phyloP scores from a whole-genome alignment of 1,140 invertebrate genomes.

The Drosophila arizonae region DNA sequence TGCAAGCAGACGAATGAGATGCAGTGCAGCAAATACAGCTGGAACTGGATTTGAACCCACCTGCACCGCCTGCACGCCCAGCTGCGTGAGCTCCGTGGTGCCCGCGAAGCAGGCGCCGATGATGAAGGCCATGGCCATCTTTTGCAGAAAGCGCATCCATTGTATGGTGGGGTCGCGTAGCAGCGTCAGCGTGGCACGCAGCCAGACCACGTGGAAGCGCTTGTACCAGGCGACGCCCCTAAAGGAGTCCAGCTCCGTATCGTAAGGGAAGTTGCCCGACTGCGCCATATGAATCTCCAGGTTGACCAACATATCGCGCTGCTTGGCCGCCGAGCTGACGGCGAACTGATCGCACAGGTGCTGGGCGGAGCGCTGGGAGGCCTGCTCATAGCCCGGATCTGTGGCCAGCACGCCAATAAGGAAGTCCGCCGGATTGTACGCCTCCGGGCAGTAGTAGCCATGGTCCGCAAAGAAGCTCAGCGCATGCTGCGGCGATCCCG shows the following conservation, averaged over 20 bases:
- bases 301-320: conserved; percentile 88
- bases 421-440: conserved; percentile 97
- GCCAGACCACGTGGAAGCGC: conserved; percentile 88
- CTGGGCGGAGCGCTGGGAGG: conserved; percentile 86
- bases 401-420: conserved; percentile 93
- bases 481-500: conserved; percentile 89
- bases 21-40: not conserved
- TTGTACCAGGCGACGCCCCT: conserved; percentile 85
- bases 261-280: conserved; percentile 81
- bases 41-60: not conserved
- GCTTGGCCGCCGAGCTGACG: conserved; percentile 89
- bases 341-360: conserved; percentile 90
- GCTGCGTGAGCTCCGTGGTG: conserved; percentile 87
- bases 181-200: conserved; percentile 87
- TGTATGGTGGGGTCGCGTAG: conserved; percentile 89
- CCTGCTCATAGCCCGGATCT: conserved; percentile 89
- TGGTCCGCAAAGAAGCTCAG: conserved; percentile 91
- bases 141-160: conserved; percentile 88
- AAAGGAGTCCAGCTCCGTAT: conserved; percentile 81
- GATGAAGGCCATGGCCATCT: conserved; percentile 91
- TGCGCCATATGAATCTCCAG: conserved; percentile 86
- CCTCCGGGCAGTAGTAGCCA: conserved; percentile 90
- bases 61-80: conserved; percentile 90
- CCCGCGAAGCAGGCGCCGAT: conserved; percentile 91
- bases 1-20: conserved; percentile 69